phyloP scores from a whole-genome alignment of 1,140 invertebrate species.

The Teleopsis dalmanni region DNA sequence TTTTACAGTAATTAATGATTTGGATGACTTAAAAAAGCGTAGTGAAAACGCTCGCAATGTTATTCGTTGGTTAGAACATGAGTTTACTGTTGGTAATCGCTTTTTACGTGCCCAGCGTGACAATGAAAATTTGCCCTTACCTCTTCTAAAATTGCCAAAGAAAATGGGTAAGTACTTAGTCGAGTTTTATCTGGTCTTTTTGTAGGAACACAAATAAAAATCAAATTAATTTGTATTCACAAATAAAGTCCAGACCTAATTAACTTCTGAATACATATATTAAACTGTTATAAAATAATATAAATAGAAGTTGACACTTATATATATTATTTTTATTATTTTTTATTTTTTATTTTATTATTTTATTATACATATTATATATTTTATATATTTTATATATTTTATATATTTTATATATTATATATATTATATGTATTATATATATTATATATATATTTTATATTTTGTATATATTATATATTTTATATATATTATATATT shows the following conservation, averaged over 20 bases:
- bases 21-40: constrained; percentile 78
- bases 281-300: too few species aligned
- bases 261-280: too few species aligned
- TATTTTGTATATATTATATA: too few species aligned
- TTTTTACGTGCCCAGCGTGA: constrained; percentile 73
- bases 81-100: constrained; percentile 75
- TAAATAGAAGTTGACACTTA: too few species aligned
- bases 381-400: too few species aligned
- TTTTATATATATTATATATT: too few species aligned
- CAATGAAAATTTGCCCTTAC: constrained; percentile 64
- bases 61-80: constrained; percentile 83
- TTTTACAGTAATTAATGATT: constrained; percentile 66
- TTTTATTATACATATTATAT: too few species aligned
- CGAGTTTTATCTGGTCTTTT: neutral
- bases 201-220: neutral
- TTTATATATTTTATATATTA: too few species aligned
- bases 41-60: constrained; percentile 72
- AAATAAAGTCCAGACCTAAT: too few species aligned
- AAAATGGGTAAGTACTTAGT: constrained; percentile 43
- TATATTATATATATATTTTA: too few species aligned
- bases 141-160: constrained; percentile 64
- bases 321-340: neutral
- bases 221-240: neutral
- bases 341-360: constrained; percentile 1
- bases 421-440: too few species aligned